A percentile compares a stretch with the other conserved stretches of the same genome.
phyloP scores from a whole-genome alignment of 2,113 vertebrate species.

The Isichthys henryi region DNA sequence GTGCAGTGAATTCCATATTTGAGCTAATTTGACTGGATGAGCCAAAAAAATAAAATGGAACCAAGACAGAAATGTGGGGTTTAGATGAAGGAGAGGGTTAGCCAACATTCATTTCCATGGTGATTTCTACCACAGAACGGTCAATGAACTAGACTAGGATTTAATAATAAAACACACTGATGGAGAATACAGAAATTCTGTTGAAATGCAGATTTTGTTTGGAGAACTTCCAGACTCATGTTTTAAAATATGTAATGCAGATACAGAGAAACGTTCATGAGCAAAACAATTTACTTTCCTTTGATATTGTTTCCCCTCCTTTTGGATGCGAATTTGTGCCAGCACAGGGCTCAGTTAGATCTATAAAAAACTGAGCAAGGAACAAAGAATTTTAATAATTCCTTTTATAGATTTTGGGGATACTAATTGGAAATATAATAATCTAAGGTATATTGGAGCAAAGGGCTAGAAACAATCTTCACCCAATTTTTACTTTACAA shows the following conservation, averaged over 20 bases:
- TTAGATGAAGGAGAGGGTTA: neutral
- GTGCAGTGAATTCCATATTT: neutral
- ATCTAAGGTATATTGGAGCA: neutral
- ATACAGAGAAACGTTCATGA: neutral
- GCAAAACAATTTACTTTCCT: neutral
- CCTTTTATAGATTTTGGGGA: slow-evolving; percentile 9
- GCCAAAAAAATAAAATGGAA: neutral
- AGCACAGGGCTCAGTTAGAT: neutral
- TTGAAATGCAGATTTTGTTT: neutral
- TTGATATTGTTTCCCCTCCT: slow-evolving; percentile 5
- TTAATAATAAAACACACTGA: neutral
- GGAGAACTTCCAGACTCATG: neutral
- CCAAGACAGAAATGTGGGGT: neutral
- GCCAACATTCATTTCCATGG: neutral
- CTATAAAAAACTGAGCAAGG: neutral
- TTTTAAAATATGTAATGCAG: neutral
- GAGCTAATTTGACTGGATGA: neutral
- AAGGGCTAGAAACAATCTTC: neutral
- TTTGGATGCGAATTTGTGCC: neutral
- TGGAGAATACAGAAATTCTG: neutral
- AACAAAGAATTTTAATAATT: slow-evolving; percentile 9
- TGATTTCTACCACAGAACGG: neutral
- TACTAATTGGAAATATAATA: slow-evolving; percentile 16
- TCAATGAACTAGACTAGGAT: neutral
- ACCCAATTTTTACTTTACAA: slow-evolving; percentile 5